phyloP scores from a whole-genome alignment of 2,797 vertebrate species.

The Adrianichthys oophorus region DNA sequence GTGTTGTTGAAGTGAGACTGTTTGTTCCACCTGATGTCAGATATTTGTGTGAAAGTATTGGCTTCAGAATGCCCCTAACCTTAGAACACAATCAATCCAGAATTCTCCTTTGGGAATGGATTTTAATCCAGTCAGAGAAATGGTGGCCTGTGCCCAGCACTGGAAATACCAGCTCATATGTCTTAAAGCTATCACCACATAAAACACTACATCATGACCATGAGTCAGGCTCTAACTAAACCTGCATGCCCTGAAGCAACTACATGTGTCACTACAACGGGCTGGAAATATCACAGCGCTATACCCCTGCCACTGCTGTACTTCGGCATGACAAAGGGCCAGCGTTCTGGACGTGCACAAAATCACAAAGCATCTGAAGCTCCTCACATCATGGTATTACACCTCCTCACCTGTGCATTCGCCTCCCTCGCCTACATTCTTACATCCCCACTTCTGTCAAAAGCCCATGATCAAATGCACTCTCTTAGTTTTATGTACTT shows the following conservation, averaged over 20 bases:
- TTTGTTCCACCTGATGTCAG: constrained; percentile 36
- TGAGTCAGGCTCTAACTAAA: constrained; percentile 76
- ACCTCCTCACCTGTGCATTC: constrained; percentile 42
- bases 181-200: constrained; percentile 69
- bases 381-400: constrained; percentile 52
- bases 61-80: constrained; percentile 44
- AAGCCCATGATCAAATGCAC: constrained; percentile 65
- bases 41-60: constrained; percentile 33
- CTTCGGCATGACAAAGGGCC: constrained; percentile 70
- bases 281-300: constrained; percentile 67
- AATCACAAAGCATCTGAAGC: constrained; percentile 62
- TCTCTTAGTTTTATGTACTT: constrained; percentile 67
- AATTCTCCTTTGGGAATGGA: constrained; percentile 54
- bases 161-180: constrained; percentile 71
- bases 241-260: constrained; percentile 68
- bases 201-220: constrained; percentile 74
- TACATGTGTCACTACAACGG: constrained; percentile 66
- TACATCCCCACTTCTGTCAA: constrained; percentile 59
- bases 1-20: constrained; percentile 15
- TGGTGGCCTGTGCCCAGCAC: constrained; percentile 47
- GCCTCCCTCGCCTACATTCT: constrained; percentile 27
- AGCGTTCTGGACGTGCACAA: constrained; percentile 62
- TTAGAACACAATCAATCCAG: constrained; percentile 62
- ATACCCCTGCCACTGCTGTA: constrained; percentile 60
- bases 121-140: constrained; percentile 63